Evolutionary conservation across 2,113 vertebrate genomes (phyloP), one percentile per base, ranked within the genome.

Genomic region (Platichthys flesus): DNA sequence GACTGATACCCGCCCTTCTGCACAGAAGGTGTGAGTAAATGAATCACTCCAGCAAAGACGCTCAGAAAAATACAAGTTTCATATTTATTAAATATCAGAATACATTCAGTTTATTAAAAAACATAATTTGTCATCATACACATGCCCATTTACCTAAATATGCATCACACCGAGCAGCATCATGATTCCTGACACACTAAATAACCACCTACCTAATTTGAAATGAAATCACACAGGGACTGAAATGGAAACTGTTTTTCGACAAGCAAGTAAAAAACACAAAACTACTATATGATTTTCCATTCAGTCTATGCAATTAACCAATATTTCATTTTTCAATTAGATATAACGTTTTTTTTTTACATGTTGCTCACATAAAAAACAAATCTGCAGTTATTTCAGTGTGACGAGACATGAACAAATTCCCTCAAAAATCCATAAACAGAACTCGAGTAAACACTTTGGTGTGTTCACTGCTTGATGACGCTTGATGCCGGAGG

Each of bases 21-120:
- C 0, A 54, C 55, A 7, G 23, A 20, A 0, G 0, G 1, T 0
- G 9, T 2, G 0, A 0, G 0, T 0, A 64, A 60, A 84, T 80
- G 42, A n/a, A 80, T 42, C 58, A 28, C 74, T 12, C 37, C n/a
- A 37, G 9, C 9, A 56, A 23, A 56, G 24, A 31, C 8, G 3
- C 3, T 31, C 31, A 24, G 26, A n/a, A 12, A 57, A 3, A 47
- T 9, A 37, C 9, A 68, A 73, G 18, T 42, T 76, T 69, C 12
- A 81, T 82, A 28, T 84, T 77, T 84, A 65, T 60, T 23, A 3
- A 55, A 60, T 37, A 18, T 23, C 13, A 3, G n/a, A 60, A 76
- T 40, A 75, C 35, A 83, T 66, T 76, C 10, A 35, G 9, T 23
- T 56, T 24, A 62, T 83, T 49, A 20, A 7, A 67, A 74, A 68